Percentiles rank a stretch among this genome's conserved stretches.
These are phyloP conservation scores for Morpho helenor DNA, from an alignment of 2,888 invertebrate genomes.

Conservation along the genomic window DNA sequence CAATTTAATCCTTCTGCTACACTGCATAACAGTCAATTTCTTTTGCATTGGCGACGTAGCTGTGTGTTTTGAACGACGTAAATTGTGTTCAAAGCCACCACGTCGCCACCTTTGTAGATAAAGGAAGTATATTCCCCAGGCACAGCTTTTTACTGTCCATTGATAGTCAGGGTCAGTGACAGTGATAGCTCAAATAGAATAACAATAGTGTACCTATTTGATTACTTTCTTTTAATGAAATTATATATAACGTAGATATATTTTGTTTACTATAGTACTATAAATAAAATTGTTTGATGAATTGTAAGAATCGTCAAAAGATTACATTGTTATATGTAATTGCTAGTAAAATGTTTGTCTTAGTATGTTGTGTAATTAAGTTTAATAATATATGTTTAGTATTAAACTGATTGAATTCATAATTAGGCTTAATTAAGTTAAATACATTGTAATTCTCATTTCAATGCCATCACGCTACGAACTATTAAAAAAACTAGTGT, in stretches of 20 bases:
- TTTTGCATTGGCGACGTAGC: constrained; percentile 8
- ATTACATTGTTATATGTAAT: background rate
- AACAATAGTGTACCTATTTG: constrained; percentile 11
- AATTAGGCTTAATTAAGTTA: too few relatives aligned
- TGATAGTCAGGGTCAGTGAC: constrained; percentile 24
- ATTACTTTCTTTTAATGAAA: constrained; percentile 8
- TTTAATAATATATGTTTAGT: too few relatives aligned
- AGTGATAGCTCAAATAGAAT: constrained; percentile 16
- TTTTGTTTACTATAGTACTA: constrained; percentile 1
- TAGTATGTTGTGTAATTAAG: too few relatives aligned
- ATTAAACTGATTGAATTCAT: too few relatives aligned
- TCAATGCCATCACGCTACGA: too few relatives aligned
- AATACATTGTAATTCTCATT: too few relatives aligned
- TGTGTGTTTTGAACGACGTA: constrained; percentile 15
- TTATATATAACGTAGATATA: background rate
- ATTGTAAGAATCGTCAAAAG: constrained; percentile 5
- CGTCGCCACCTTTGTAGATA: constrained; percentile 21
- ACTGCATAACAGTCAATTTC: constrained; percentile 13
- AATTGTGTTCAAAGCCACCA: constrained; percentile 19
- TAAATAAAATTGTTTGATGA: constrained; percentile 1
- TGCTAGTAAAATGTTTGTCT: too few relatives aligned
- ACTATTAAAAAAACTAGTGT: too few relatives aligned
- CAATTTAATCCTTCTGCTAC: constrained; percentile 5
- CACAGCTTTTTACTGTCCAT: constrained; percentile 21
- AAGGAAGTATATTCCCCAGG: constrained; percentile 24